Base-by-base conservation (phyloP, 2,797 vertebrate genomes). In the Rousettus madagascariensis region DNA sequence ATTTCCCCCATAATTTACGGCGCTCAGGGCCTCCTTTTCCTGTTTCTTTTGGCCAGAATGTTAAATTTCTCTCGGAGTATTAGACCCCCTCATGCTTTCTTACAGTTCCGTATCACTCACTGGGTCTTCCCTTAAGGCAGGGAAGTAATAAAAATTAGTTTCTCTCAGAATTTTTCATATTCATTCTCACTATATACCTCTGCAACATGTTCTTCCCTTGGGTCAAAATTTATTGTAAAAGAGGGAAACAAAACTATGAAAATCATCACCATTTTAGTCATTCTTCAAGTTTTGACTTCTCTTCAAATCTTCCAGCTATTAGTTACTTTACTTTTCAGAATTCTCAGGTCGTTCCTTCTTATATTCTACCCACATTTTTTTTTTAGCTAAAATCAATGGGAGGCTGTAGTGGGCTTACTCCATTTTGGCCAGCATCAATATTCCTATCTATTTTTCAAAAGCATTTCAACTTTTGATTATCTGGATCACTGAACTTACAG, bases 281-380 rank as follows among this genome's bases (percentile, higher is more conserved):
- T 53, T 88, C 57, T 88, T 72, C 66, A 82, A 30, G 30, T 74
- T 88, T 36, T 65, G 36, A 88, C 66, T 88, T 87, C 17, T 88
- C 66, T 53, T 82, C 17, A 33, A 55, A 63, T 74, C 66, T 72
- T 88, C 36, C 24, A 72, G 55, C 43, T 87, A 15, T 72, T 69
- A 79, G 30, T 68, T 92, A 59, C 33, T 84, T 83, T 84, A 74
- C 66, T 87, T 72, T 74, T 93, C 66, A 88, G 66, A 88, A 24
- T 65, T 41, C 66, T 55, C 36, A 30, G 30, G 17, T 19, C 30
- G 30, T 46, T 87, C 36, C 36, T 72, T 55, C 66, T 80, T 80
- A 30, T 53, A 87, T 55, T 79, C 55, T 55, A 49, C 24, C 59
- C 36, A 65, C 17, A 82, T 55, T 33, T 65, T 65, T 55, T 65